Evolutionary conservation across 2,113 vertebrate genomes (phyloP).

Genomic region (Rhombomys opimus): DNA sequence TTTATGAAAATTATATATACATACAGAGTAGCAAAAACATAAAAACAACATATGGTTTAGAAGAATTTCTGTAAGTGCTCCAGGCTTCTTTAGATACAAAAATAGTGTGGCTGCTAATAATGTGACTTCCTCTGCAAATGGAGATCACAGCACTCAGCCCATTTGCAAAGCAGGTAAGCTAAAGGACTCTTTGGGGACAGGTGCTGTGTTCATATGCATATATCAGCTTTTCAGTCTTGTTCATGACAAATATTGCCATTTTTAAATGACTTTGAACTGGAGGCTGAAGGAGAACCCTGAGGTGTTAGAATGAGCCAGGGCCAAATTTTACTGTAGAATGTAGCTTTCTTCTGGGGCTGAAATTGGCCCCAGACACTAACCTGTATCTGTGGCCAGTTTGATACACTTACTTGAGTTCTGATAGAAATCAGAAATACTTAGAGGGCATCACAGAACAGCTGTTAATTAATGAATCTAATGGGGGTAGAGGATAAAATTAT

Average conservation of each 20-base stretch:
- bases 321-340: background rate
- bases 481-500: background rate
- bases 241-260: background rate
- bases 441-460: background rate
- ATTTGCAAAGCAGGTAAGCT: background rate
- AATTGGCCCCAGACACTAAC: background rate
- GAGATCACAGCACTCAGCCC: background rate
- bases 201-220: background rate
- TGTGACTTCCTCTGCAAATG: background rate
- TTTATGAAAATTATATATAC: slow-evolving; percentile 75
- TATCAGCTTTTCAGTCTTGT: background rate
- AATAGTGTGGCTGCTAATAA: slow-evolving; percentile 62
- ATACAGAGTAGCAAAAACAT: slow-evolving; percentile 65
- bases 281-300: background rate
- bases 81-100: slow-evolving; percentile 35
- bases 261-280: background rate
- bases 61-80: slow-evolving; percentile 64
- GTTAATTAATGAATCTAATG: background rate
- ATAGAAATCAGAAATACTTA: background rate
- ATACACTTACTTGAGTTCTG: background rate
- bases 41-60: slow-evolving; percentile 77
- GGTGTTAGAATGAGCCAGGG: background rate
- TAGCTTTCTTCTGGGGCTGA: background rate
- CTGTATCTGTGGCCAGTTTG: background rate
- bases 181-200: background rate